Evolutionary conservation across 2,113 vertebrate species (phyloP).

Genomic region (Festucalex cinctus): DNA sequence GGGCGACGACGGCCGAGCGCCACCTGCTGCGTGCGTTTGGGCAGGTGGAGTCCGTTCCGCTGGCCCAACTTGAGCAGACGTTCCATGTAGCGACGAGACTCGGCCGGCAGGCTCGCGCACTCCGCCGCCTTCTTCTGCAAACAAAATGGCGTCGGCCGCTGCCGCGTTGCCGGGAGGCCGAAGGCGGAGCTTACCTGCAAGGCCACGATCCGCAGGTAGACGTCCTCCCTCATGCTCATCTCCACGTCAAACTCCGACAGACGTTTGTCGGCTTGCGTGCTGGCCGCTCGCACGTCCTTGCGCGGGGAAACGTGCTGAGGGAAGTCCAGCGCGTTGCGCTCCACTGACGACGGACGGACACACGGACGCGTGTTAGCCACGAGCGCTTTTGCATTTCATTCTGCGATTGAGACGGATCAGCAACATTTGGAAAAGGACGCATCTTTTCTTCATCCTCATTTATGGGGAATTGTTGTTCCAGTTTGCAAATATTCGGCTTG

Average conservation of each 20-base stretch:
- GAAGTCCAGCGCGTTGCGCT: conserved; percentile 92
- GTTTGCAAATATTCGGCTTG: too few species aligned
- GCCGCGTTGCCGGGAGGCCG: too few species aligned
- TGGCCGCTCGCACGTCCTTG: conserved; percentile 84
- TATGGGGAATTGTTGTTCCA: too few species aligned
- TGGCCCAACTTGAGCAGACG: conserved; percentile 84
- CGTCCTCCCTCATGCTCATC: conserved; percentile 97
- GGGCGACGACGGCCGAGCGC: too few species aligned
- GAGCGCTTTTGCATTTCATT: too few species aligned
- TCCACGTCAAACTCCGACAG: conserved; percentile 96
- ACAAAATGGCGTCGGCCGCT: too few species aligned
- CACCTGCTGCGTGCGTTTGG: conserved; percentile 81
- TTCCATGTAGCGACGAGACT: conserved; percentile 85
- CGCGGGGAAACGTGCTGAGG: conserved; percentile 89
- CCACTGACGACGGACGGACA: conserved; percentile 68
- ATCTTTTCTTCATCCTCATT: too few species aligned
- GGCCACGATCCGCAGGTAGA: conserved; percentile 87
- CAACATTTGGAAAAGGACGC: too few species aligned
- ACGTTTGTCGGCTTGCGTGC: conserved; percentile 91
- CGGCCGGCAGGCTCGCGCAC: conserved; percentile 63
- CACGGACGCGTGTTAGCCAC: too few species aligned
- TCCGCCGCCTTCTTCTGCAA: conserved; percentile 76
- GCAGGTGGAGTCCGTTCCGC: conserved; percentile 90
- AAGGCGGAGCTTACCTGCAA: conserved; percentile 72
- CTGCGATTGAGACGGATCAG: too few species aligned